Percentiles rank a stretch among this genome's conserved stretches.
Conservation (phyloP, 2,888 invertebrate genomes). For the Boloria euphrosyne region DNA sequence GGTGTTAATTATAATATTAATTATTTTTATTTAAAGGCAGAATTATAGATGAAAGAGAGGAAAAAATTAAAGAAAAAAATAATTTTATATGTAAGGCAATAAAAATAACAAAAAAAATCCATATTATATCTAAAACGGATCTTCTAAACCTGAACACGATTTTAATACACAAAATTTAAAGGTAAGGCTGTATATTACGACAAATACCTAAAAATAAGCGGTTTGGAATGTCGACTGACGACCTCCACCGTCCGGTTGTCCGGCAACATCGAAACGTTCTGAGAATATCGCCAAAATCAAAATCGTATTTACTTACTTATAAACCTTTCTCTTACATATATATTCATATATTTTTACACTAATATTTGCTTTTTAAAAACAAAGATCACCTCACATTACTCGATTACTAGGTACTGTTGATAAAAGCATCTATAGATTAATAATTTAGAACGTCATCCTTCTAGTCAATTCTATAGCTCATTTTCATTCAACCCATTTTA, state of each 20-base stretch:
- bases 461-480: no score
- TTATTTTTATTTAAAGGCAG: no score
- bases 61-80: no score
- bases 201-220: slow-evolving; percentile 54
- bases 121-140: background rate
- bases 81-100: no score
- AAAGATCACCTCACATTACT: no score
- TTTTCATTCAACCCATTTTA: no score
- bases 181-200: slow-evolving; percentile 34
- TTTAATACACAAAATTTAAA: slow-evolving; percentile 25
- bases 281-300: slow-evolving; percentile 35
- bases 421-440: no score
- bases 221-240: slow-evolving; percentile 59
- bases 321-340: slow-evolving; percentile 29
- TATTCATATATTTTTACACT: background rate
- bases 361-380: background rate
- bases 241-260: slow-evolving; percentile 55
- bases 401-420: no score
- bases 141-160: slow-evolving; percentile 11
- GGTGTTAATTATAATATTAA: no score
- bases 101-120: no score
- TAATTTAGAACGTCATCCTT: no score
- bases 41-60: no score
- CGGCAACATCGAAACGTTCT: slow-evolving; percentile 22
- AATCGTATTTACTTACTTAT: slow-evolving; percentile 22